A percentile compares a stretch with the other conserved stretches of the same genome.
Conservation (phyloP, 2,113 vertebrate species). For the Eonycteris spelaea region DNA sequence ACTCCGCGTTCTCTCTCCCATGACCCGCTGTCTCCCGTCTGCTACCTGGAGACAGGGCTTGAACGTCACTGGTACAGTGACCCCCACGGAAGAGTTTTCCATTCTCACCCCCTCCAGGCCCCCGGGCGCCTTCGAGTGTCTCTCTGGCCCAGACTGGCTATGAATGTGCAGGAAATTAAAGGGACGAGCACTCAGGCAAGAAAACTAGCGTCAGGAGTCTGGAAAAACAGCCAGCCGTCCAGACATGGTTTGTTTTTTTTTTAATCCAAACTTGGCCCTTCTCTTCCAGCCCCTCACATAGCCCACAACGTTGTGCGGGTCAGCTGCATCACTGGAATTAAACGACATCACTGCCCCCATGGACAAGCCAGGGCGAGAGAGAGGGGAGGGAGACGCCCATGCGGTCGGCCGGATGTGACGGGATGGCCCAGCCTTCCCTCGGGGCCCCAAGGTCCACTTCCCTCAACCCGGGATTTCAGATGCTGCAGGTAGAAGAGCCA, state of each 20-base stretch:
- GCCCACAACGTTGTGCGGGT: too few relatives aligned
- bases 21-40: neutral
- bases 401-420: too few relatives aligned
- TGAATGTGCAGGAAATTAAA: neutral
- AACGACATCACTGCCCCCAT: neutral
- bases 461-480: neutral
- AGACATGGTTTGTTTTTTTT: neutral
- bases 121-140: neutral
- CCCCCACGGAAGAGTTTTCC: too few relatives aligned
- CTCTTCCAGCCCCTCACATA: neutral
- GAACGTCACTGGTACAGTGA: neutral
- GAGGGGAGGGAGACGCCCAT: accelerated
- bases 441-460: neutral
- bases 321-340: neutral
- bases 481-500: accelerated
- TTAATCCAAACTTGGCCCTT: neutral
- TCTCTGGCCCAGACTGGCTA: neutral
- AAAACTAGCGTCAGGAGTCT: neutral
- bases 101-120: neutral
- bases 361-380: neutral
- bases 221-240: neutral
- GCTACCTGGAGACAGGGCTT: neutral
- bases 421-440: neutral
- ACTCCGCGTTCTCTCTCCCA: neutral
- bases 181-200: neutral